phyloP scores from a whole-genome alignment of 1,140 invertebrate genomes.

The Varroa destructor region DNA sequence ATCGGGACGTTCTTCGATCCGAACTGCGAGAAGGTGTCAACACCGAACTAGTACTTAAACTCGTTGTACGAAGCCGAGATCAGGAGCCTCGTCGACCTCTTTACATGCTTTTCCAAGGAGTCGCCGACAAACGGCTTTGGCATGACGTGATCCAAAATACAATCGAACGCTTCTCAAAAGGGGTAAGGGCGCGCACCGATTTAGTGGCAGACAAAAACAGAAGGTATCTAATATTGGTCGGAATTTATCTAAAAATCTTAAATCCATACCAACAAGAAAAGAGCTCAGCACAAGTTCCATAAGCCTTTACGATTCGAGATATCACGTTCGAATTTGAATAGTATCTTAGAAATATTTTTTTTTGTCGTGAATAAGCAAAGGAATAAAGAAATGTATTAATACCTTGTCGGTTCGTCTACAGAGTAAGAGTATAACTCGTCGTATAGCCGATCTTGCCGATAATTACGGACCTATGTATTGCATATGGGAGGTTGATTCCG shows the following conservation, averaged over 20 bases:
- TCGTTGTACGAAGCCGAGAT: conserved; percentile 3
- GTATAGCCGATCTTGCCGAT: conserved; percentile 1
- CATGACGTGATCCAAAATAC: conserved; percentile 4
- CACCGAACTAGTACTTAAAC: conserved; percentile 15
- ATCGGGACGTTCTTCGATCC: conserved; percentile 6
- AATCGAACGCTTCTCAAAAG: background rate
- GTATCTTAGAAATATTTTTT: no score
- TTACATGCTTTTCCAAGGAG: conserved; percentile 14
- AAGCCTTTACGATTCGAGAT: no score
- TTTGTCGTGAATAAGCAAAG: no score
- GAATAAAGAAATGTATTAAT: background rate
- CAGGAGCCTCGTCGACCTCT: background rate
- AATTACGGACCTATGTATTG: conserved; percentile 15
- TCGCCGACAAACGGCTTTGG: conserved; percentile 9
- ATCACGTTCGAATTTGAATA: no score
- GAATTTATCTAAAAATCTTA: no score
- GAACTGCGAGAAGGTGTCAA: conserved; percentile 20
- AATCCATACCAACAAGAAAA: no score
- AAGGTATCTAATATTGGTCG: no score
- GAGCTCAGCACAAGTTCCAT: no score
- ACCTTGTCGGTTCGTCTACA: background rate
- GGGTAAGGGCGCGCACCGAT: background rate
- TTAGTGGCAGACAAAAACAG: no score
- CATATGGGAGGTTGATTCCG: conserved; percentile 13
- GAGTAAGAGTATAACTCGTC: conserved; percentile 16